These are phyloP conservation scores for Drosophila parvula DNA, from an alignment of 1,140 invertebrate genomes.

Conservation along the genomic window DNA sequence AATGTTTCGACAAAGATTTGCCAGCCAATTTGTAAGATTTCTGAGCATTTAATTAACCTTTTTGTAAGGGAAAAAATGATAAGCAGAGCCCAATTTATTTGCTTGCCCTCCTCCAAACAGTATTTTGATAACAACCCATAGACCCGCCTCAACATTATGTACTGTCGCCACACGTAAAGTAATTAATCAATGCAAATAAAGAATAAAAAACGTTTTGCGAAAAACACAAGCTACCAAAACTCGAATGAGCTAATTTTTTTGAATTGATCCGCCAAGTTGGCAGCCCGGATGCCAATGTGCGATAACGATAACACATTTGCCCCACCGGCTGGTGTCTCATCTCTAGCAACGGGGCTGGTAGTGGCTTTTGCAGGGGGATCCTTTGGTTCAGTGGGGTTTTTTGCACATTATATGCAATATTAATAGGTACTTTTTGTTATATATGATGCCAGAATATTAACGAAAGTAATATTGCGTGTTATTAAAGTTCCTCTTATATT, in stretches of 20 bases:
- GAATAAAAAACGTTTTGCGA: constrained; percentile 21
- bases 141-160: constrained; percentile 27
- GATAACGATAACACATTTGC: constrained; percentile 9
- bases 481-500: too few relatives aligned
- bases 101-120: constrained; percentile 45
- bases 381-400: too few relatives aligned
- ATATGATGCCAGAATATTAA: too few relatives aligned
- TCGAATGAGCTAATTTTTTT: constrained; percentile 13
- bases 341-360: background rate
- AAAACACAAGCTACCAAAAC: constrained; percentile 13
- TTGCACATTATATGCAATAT: too few relatives aligned
- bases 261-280: constrained; percentile 7
- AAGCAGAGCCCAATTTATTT: constrained; percentile 22
- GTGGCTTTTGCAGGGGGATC: background rate
- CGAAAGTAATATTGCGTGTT: too few relatives aligned
- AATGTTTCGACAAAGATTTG: constrained; percentile 27
- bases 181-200: constrained; percentile 54
- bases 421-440: too few relatives aligned
- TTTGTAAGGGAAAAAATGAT: constrained; percentile 11
- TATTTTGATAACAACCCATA: constrained; percentile 51
- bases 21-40: constrained; percentile 39
- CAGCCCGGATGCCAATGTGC: background rate
- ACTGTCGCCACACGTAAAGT: constrained; percentile 42
- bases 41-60: constrained; percentile 50
- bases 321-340: background rate